Evolutionary conservation across 2,888 invertebrate species (phyloP).

Genomic region (Abrostola triplasia): DNA sequence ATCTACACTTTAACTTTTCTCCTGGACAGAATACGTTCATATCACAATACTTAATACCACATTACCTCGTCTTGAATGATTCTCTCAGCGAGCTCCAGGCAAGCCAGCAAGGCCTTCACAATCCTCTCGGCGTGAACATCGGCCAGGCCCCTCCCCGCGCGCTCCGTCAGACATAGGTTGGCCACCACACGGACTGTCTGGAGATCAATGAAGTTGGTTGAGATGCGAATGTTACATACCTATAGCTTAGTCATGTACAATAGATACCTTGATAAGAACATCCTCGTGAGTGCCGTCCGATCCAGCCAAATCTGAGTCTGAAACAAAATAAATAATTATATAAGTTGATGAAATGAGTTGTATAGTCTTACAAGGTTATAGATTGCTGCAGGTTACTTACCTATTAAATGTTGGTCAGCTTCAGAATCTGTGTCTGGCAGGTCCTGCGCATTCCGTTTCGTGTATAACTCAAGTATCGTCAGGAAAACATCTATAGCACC

Average conservation of each 20-base stretch:
- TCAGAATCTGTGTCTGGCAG: conserved; percentile 67
- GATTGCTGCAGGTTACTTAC: conserved; percentile 51
- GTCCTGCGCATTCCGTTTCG: conserved; percentile 76
- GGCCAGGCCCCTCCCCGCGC: conserved; percentile 91
- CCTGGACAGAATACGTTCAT: too few species aligned
- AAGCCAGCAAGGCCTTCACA: conserved; percentile 72
- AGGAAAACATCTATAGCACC: conserved; percentile 84
- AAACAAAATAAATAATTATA: conserved; percentile 32
- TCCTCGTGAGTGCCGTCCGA: conserved; percentile 89
- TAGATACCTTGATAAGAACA: conserved; percentile 90
- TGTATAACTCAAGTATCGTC: conserved; percentile 85
- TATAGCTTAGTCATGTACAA: not conserved
- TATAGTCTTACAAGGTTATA: too few species aligned
- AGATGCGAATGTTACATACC: too few species aligned
- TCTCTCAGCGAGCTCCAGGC: conserved; percentile 73
- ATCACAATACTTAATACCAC: not conserved
- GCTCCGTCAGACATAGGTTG: conserved; percentile 93
- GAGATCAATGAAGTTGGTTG: not conserved
- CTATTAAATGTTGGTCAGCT: conserved; percentile 78
- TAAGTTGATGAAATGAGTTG: too few species aligned
- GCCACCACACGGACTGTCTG: conserved; percentile 94
- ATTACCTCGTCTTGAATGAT: conserved; percentile 53
- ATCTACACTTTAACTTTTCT: too few species aligned
- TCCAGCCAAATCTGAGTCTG: conserved; percentile 83
- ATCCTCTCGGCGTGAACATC: conserved; percentile 79